Conservation (phyloP, 2,113 vertebrate species). For the Crotophaga sulcirostris region DNA sequence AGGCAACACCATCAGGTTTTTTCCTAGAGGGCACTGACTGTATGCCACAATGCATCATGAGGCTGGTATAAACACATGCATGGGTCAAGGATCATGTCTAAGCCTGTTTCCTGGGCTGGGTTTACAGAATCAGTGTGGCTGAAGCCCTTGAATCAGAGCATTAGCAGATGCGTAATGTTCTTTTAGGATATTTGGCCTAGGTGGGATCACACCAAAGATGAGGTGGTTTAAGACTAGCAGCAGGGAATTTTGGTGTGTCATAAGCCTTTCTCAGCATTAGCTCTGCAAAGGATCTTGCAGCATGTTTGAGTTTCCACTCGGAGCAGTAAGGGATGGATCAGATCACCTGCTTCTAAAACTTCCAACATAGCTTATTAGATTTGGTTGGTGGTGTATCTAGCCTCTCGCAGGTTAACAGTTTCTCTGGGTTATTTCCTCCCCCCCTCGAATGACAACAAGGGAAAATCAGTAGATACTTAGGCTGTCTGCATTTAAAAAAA, state of each 20-base stretch:
- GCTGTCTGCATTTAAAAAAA: not conserved
- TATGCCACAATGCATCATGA: not conserved
- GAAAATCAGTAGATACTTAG: not conserved
- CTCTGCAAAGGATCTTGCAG: not conserved
- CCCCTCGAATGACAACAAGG: not conserved
- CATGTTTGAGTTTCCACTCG: not conserved
- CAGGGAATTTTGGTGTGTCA: accelerated
- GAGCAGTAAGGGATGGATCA: not conserved
- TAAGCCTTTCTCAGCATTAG: not conserved
- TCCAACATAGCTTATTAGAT: not conserved
- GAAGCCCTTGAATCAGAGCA: not conserved
- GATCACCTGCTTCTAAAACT: not conserved
- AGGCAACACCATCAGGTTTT: not conserved
- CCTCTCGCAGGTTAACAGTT: not conserved
- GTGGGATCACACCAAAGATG: not conserved
- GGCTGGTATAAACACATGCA: accelerated
- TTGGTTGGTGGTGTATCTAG: not conserved
- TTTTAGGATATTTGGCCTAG: not conserved
- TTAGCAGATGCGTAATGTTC: not conserved
- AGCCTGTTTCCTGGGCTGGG: not conserved
- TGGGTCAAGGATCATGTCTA: not conserved
- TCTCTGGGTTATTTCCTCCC: not conserved
- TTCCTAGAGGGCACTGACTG: not conserved
- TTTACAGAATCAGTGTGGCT: accelerated
- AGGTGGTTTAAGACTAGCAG: not conserved